Evolutionary conservation across 2,113 vertebrate genomes (phyloP), one percentile per base, ranked within the genome.

Genomic region (Ia io): DNA sequence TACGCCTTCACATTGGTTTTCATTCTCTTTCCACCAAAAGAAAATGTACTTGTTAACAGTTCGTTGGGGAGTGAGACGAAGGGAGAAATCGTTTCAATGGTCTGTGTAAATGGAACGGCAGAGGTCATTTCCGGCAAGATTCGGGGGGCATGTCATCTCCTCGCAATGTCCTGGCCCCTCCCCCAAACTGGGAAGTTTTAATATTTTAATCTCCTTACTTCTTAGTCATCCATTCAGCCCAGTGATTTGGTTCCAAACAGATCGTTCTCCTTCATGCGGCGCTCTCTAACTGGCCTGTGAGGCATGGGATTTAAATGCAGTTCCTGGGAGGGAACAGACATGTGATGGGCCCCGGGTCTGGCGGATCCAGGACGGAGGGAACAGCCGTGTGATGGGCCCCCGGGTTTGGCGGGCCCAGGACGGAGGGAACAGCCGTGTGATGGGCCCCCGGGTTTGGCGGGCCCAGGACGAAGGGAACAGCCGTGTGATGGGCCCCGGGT

Each of bases 91-190:
- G 2, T 13, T n/a, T 23, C 13, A 5, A 3, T 2, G 17, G 83
- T 44, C 12, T 5, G 16, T 3, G 12, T 51, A 35, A 16, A 22
- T 47, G 28, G 30, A 59, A 30, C 0, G 14, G 42, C 42, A 47
- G 40, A 32, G 3, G 49, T 11, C 11, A 22, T 32, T 56, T 53
- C 7, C 14, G 11, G 63, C 32, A 51, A 28, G 37, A 13, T 3
- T 8, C 9, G 2, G 53, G 7, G 2, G 3, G 2, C 0, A 2
- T 42, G 32, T 17, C 40, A 30, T 7, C 32, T 37, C 23, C 18
- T 12, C 32, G 17, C 3, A 6, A 22, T n/a, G 51, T 28, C 44
- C 40, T 13, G 32, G 9, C 8, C 28, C 8, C 25, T 35, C 25
- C 32, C 22, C 3, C 2, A 13, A 30, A 14, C 18, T 14, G 4